Conservation (phyloP, 1,140 invertebrate species). For the Ips nitidus region DNA sequence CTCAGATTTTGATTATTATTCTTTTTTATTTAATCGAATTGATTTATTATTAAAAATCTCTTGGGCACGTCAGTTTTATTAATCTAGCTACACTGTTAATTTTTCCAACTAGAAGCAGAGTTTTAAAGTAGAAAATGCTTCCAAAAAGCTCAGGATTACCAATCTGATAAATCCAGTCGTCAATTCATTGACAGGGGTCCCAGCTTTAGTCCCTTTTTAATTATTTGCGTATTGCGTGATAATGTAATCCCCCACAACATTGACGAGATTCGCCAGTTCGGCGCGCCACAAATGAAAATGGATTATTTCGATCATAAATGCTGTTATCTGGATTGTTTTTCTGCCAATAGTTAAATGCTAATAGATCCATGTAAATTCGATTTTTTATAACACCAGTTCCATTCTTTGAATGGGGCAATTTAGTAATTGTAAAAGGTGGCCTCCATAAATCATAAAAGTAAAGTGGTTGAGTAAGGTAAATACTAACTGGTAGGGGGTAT, state of each 20-base stretch:
- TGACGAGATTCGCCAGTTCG: constrained; percentile 27
- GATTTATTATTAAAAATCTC: constrained; percentile 8
- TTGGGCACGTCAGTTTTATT: too few species aligned
- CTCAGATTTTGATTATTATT: constrained; percentile 17
- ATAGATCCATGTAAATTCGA: neutral
- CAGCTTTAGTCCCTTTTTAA: constrained; percentile 30
- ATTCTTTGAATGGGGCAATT: neutral
- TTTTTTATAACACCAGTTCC: too few species aligned
- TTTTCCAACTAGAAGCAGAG: too few species aligned
- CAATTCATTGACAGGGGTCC: constrained; percentile 20
- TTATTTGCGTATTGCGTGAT: constrained; percentile 32
- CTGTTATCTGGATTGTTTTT: constrained; percentile 2
- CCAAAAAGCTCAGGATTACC: constrained; percentile 17
- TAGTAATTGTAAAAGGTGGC: neutral
- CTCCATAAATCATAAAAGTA: constrained; percentile 17
- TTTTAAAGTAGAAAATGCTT: neutral
- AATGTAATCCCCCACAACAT: constrained; percentile 30
- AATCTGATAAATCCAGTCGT: constrained; percentile 19
- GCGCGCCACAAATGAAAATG: constrained; percentile 22
- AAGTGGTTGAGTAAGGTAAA: constrained; percentile 16
- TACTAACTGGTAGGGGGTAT: constrained; percentile 19
- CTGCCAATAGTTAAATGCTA: constrained; percentile 9
- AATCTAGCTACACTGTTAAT: too few species aligned
- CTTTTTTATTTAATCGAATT: constrained; percentile 13
- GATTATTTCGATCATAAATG: constrained; percentile 17